These are phyloP conservation scores for Cettia cetti DNA, from an alignment of 2,113 vertebrate species.

Conservation along the genomic window DNA sequence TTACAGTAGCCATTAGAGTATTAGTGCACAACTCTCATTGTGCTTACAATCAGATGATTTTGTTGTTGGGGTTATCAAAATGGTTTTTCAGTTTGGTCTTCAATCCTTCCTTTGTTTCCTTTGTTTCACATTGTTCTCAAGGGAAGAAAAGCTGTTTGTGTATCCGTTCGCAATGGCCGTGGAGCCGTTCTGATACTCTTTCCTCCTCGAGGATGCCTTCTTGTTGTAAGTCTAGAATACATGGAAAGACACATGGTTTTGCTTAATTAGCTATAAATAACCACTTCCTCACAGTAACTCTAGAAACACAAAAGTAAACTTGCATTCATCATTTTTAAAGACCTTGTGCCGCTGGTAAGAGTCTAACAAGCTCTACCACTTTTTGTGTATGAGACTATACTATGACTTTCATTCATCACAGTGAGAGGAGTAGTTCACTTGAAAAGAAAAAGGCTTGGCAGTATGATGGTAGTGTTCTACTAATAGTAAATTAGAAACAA, in stretches of 20 bases:
- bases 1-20: conserved; percentile 77
- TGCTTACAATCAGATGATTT: conserved; percentile 76
- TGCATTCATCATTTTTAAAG: background rate
- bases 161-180: conserved; percentile 79
- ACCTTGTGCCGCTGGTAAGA: background rate
- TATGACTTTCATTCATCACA: background rate
- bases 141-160: conserved; percentile 76
- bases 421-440: background rate
- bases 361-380: background rate
- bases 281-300: background rate
- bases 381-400: background rate
- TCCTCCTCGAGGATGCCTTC: conserved; percentile 76
- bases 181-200: conserved; percentile 84
- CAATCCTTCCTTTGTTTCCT: conserved; percentile 88
- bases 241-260: conserved; percentile 6
- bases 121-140: conserved; percentile 73
- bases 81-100: conserved; percentile 67
- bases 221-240: conserved; percentile 91
- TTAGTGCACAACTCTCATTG: conserved; percentile 73
- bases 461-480: background rate
- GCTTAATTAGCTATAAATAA: conserved; percentile 5
- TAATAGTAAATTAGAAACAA: background rate
- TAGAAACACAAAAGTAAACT: background rate
- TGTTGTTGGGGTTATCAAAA: conserved; percentile 59
- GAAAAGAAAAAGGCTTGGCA: background rate